phyloP scores from a whole-genome alignment of 2,888 invertebrate species.

The Stegana nigrithorax region DNA sequence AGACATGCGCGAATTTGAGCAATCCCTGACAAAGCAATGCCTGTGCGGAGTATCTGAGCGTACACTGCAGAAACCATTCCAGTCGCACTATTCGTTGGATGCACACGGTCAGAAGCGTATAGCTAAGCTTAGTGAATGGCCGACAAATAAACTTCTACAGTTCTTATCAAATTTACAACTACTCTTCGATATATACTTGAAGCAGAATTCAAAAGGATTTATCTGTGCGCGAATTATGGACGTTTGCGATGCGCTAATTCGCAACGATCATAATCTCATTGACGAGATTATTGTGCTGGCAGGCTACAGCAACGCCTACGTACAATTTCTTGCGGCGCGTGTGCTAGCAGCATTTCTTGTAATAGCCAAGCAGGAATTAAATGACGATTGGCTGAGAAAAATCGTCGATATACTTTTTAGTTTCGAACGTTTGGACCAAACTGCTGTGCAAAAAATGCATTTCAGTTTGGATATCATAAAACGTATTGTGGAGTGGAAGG shows the following conservation, averaged over 20 bases:
- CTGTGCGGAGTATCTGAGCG: constrained; percentile 81
- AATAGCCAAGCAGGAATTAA: constrained; percentile 84
- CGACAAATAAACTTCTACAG: constrained; percentile 77
- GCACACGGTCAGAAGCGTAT: constrained; percentile 70
- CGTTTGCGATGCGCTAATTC: constrained; percentile 82
- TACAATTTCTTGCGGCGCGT: constrained; percentile 83
- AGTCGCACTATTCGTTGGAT: constrained; percentile 71
- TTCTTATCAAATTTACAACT: constrained; percentile 87
- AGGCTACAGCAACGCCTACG: constrained; percentile 82
- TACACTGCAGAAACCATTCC: constrained; percentile 78
- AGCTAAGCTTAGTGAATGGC: constrained; percentile 74
- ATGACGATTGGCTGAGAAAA: constrained; percentile 83
- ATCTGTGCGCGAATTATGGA: constrained; percentile 85
- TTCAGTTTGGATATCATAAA: constrained; percentile 88
- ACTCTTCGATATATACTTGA: constrained; percentile 85
- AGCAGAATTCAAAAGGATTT: constrained; percentile 84
- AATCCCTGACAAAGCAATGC: constrained; percentile 78
- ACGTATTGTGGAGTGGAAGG: constrained; percentile 90
- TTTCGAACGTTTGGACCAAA: constrained; percentile 74
- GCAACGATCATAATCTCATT: constrained; percentile 85
- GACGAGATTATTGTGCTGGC: constrained; percentile 85
- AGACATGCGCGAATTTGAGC: constrained; percentile 68
- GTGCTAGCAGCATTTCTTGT: constrained; percentile 86
- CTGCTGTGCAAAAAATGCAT: constrained; percentile 80
- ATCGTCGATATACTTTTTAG: constrained; percentile 79